phyloP scores from a whole-genome alignment of 2,113 vertebrate genomes.

The Phyllopteryx taeniolatus region DNA sequence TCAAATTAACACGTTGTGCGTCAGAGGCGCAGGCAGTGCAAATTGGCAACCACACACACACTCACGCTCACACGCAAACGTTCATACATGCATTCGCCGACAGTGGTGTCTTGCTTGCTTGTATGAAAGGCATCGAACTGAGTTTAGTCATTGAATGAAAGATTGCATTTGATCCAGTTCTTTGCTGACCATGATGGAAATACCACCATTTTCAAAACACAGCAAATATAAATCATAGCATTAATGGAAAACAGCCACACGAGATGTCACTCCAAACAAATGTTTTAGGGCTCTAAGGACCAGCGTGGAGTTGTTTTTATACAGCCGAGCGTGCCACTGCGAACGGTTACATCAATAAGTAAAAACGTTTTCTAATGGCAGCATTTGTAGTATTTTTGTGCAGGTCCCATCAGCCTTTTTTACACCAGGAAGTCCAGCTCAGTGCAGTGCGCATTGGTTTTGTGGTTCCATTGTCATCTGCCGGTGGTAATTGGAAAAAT shows the following conservation, averaged over 20 bases:
- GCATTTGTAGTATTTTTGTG: neutral
- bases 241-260: neutral
- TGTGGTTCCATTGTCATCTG: neutral
- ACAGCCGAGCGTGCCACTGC: neutral
- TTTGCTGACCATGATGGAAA: neutral
- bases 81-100: neutral
- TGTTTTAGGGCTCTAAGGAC: neutral
- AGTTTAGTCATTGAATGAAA: neutral
- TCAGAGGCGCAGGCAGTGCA: neutral
- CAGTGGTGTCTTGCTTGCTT: neutral
- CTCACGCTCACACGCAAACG: neutral
- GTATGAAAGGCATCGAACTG: neutral
- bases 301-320: neutral
- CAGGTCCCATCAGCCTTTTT: neutral
- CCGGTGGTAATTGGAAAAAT: neutral
- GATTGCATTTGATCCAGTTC: neutral
- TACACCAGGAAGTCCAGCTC: neutral
- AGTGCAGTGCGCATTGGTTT: neutral
- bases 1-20: constrained; percentile 1
- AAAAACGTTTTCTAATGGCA: neutral
- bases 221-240: neutral
- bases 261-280: neutral
- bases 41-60: neutral
- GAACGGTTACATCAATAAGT: neutral
- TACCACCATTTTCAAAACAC: neutral